phyloP scores from a whole-genome alignment of 2,113 vertebrate species.

The Rhabdornis inornatus region DNA sequence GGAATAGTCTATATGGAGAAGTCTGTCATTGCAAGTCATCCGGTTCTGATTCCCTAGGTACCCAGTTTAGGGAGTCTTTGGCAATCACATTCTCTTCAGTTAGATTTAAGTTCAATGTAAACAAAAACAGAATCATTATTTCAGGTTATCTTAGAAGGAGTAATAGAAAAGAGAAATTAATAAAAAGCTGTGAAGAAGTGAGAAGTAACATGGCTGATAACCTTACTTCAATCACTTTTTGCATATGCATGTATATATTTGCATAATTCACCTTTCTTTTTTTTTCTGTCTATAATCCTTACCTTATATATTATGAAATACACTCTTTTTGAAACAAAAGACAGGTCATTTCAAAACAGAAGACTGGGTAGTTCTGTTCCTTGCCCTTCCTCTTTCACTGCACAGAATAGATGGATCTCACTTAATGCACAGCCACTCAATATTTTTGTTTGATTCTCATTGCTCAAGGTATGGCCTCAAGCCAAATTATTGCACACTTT shows the following conservation, averaged over 20 bases:
- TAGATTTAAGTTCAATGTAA: not conserved
- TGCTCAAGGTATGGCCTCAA: not conserved
- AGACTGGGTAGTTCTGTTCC: not conserved
- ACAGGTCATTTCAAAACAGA: not conserved
- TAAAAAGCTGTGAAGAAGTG: not conserved
- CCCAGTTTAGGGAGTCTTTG: not conserved
- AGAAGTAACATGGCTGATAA: not conserved
- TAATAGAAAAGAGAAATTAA: not conserved
- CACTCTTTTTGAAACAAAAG: not conserved
- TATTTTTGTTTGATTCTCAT: slow-evolving; percentile 22
- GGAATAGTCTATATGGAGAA: not conserved
- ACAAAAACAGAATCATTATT: not conserved
- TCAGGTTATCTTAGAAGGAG: not conserved
- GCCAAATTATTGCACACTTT: not conserved
- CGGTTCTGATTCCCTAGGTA: not conserved
- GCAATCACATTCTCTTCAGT: not conserved
- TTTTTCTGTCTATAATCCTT: not conserved
- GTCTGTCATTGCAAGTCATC: not conserved
- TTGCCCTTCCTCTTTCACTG: not conserved
- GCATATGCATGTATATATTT: not conserved
- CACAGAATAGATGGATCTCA: not conserved
- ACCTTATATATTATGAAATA: not conserved
- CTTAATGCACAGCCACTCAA: not conserved
- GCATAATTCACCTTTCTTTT: not conserved
- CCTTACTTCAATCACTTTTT: not conserved